Evolutionary conservation across 2,113 vertebrate genomes (phyloP).

Genomic region (Lepisosteus osseus): DNA sequence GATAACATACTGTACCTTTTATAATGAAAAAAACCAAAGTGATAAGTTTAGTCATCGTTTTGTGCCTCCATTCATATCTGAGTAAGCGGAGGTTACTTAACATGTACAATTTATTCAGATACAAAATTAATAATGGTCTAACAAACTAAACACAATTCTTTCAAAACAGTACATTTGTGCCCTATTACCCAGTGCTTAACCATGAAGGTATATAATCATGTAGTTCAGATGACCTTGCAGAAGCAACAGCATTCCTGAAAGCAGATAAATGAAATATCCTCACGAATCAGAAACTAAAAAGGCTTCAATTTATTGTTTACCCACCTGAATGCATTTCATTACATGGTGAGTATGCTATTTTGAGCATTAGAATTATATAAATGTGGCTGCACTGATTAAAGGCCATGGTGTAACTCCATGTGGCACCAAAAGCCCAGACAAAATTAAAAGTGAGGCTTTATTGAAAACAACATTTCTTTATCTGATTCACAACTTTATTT

Average conservation of each 20-base stretch:
- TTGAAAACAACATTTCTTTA: background rate
- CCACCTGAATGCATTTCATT: no score
- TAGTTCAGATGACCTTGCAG: background rate
- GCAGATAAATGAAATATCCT: no score
- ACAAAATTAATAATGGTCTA: constrained; percentile 2
- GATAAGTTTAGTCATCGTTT: constrained; percentile 38
- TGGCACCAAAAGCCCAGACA: constrained; percentile 8
- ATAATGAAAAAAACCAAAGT: constrained; percentile 48
- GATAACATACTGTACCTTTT: constrained; percentile 35
- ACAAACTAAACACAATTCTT: constrained; percentile 8
- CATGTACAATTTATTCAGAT: constrained; percentile 27
- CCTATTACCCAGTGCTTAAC: constrained; percentile 9
- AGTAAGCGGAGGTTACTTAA: constrained; percentile 32
- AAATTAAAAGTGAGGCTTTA: background rate
- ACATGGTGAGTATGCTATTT: no score
- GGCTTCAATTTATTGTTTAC: background rate
- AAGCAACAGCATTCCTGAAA: no score
- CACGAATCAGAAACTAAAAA: background rate
- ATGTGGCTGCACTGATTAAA: no score
- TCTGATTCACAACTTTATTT: background rate
- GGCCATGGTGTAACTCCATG: no score
- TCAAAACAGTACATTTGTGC: background rate
- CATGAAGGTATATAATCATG: background rate
- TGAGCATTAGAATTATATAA: no score
- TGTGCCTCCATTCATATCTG: constrained; percentile 34